Base-by-base conservation (phyloP, 2,888 invertebrate genomes). In the Polydrusus pterygomalis region DNA sequence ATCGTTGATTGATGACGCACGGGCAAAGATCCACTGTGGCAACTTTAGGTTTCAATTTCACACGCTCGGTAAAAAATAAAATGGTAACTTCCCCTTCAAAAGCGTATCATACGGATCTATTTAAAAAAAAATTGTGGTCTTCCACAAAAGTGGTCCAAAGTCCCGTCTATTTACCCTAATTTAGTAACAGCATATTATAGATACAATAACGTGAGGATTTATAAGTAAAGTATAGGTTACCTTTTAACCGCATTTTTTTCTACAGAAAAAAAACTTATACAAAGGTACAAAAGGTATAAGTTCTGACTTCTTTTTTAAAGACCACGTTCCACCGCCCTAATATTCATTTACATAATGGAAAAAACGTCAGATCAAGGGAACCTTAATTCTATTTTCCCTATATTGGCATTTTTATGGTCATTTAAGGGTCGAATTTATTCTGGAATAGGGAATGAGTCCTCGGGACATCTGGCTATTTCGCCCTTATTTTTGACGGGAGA, bases 341-440 rank as follows among this genome's bases (percentile, higher is more conserved):
- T 74, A 58, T 74, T 68, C 72, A 76, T 76, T 72, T 76, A 62
- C 76, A 76, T 76, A 76, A 76, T 76, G 76, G 76, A 68, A 76
- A 75, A 75, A 76, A 72, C 69, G 76, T 72, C 75, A 75, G 75
- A 71, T 76, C 67, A 69, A 64, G 76, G 76, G 76, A 69, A 72
- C 76, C 72, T 72, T 76, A 76, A 76, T 76, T 76, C 68, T 76
- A 76, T 76, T 76, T 72, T 76, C 67, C 75, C 70, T 77, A 65
- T 73, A 77, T 77, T 70, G 77, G 73, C 73, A 77, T 77, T 77
- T 77, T 77, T 77, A 77, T 73, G 77, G 77, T 77, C 77, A 77
- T 70, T 77, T 77, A 56, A 56, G 64, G 77, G 77, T 77, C 73
- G 70, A 68, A 72, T 76, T 76, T 76, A 76, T 72, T 76, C 70